These are phyloP conservation scores for Gryon sp. DNA, from an alignment of 1,140 invertebrate genomes.

Conservation along the genomic window DNA sequence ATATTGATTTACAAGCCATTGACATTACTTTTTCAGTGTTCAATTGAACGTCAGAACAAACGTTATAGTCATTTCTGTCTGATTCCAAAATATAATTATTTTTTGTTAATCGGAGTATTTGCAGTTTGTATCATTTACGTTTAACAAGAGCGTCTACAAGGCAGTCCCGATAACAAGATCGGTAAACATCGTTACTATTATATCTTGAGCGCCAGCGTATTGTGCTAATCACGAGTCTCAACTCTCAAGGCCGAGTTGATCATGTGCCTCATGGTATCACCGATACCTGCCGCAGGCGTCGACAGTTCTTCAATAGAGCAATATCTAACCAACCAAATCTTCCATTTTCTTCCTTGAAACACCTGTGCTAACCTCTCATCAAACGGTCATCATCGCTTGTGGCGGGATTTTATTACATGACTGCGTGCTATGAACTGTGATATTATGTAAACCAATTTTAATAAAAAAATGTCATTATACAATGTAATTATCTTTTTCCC, in stretches of 20 bases:
- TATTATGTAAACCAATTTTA: too few relatives aligned
- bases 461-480: constrained; percentile 4
- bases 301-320: constrained; percentile 33
- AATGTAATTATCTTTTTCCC: background rate
- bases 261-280: constrained; percentile 45
- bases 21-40: too few relatives aligned
- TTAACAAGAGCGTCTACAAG: constrained; percentile 52
- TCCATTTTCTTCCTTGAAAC: constrained; percentile 26
- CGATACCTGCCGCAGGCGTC: constrained; percentile 50
- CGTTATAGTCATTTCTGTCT: background rate
- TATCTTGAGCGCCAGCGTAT: constrained; percentile 68
- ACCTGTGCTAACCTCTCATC: too few relatives aligned
- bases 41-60: too few relatives aligned
- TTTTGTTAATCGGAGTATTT: constrained; percentile 57
- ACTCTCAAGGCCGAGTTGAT: constrained; percentile 71
- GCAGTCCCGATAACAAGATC: constrained; percentile 75
- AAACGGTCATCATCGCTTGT: background rate
- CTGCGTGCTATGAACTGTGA: too few relatives aligned
- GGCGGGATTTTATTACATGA: too few relatives aligned
- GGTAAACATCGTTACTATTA: constrained; percentile 77
- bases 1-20: too few relatives aligned
- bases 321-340: constrained; percentile 7
- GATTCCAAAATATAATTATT: constrained; percentile 11
- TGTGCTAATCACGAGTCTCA: constrained; percentile 74
- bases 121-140: constrained; percentile 51